Percentiles rank a stretch among this genome's conserved stretches.
Conservation (phyloP, 2,888 invertebrate species). For the Seira musarum region DNA sequence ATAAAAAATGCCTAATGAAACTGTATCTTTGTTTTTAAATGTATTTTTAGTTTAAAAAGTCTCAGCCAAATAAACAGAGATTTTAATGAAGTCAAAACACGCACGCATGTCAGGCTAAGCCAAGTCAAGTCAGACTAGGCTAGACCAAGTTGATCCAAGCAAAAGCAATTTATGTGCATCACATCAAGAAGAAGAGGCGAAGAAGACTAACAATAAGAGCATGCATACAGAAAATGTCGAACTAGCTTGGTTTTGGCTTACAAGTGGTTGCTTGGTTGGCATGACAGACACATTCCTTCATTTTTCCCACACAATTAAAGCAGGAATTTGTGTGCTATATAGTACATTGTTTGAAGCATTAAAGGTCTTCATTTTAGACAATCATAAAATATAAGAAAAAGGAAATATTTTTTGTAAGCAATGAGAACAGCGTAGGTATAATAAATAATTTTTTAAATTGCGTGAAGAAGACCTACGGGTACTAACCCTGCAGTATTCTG, state of each 20-base stretch:
- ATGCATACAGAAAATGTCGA: not conserved
- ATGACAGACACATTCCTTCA: not conserved
- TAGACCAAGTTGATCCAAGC: not conserved
- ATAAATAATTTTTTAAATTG: not conserved
- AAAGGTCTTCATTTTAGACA: too few species aligned
- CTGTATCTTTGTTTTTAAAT: not conserved
- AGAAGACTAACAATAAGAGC: too few species aligned
- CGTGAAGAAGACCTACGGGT: slow-evolving; percentile 1
- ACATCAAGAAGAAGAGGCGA: too few species aligned
- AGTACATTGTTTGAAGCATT: not conserved
- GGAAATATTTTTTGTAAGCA: too few species aligned
- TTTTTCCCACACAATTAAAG: slow-evolving; percentile 16
- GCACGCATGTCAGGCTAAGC: slow-evolving; percentile 14
- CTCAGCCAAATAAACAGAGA: not conserved
- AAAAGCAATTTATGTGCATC: not conserved
- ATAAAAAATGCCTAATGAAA: slow-evolving; percentile 18
- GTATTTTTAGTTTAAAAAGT: not conserved
- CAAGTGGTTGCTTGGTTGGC: not conserved
- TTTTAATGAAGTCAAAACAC: slow-evolving; percentile 35
- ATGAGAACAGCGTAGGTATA: too few species aligned
- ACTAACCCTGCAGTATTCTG: not conserved
- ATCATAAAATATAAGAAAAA: too few species aligned
- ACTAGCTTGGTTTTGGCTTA: not conserved
- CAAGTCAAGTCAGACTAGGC: not conserved
- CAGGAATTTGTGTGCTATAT: slow-evolving; percentile 10